Percentiles rank a stretch among this genome's conserved stretches.
Evolutionary conservation across 92 coral and sea anemone genomes (phyloP).

Genomic region (Porites cylindrica): DNA sequence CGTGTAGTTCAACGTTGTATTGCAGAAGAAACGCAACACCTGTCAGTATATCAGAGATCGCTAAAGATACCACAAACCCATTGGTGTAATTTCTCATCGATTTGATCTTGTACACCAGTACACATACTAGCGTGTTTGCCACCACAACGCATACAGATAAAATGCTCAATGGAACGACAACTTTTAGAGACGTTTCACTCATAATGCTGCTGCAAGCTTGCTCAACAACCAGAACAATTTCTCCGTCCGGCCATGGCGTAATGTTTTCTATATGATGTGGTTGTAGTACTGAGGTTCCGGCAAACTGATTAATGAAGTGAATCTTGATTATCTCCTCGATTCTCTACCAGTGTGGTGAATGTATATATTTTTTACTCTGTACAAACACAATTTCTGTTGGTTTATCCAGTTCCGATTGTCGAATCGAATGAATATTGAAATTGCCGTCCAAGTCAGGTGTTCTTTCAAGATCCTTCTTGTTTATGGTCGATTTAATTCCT

Average conservation of each 20-base stretch:
- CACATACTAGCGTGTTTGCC: constrained; percentile 74
- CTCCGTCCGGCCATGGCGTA: not conserved
- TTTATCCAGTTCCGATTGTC: constrained; percentile 9
- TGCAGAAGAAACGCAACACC: constrained; percentile 76
- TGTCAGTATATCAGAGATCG: constrained; percentile 84
- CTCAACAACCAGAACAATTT: not conserved
- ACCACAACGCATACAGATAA: constrained; percentile 61
- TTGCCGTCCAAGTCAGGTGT: not conserved
- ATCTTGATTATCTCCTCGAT: constrained; percentile 11
- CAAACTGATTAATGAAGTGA: constrained; percentile 20
- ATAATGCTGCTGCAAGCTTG: not conserved
- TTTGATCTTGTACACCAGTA: constrained; percentile 73
- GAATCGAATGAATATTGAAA: not conserved
- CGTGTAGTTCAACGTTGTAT: constrained; percentile 73
- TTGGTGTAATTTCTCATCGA: constrained; percentile 85
- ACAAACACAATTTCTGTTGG: not conserved
- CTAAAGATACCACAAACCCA: constrained; percentile 86
- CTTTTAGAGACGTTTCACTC: not conserved
- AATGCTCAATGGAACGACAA: constrained; percentile 60
- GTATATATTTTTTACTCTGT: not conserved
- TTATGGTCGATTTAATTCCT: not conserved
- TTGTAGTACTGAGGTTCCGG: constrained; percentile 4
- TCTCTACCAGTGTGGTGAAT: constrained; percentile 16
- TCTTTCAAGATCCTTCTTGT: not conserved
- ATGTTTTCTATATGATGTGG: not conserved